Conservation (phyloP, 2,113 vertebrate genomes). For the Microcebus murinus region DNA sequence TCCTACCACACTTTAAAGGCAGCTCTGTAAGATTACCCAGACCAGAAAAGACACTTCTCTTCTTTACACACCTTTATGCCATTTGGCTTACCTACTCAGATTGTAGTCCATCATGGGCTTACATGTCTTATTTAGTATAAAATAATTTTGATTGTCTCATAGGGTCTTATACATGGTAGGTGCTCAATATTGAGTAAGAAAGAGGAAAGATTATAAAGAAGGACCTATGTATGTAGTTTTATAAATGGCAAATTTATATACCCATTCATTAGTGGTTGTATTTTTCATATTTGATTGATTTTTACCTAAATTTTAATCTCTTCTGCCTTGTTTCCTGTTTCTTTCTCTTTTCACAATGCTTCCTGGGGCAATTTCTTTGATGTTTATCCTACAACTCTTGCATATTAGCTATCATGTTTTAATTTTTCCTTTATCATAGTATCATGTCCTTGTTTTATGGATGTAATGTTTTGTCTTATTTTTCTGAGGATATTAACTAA, state of each 20-base stretch:
- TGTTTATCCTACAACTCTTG: neutral
- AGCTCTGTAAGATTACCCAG: neutral
- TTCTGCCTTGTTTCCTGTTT: neutral
- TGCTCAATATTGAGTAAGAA: neutral
- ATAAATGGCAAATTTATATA: neutral
- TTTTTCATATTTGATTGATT: constrained; percentile 18
- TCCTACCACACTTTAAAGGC: neutral
- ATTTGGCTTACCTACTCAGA: neutral
- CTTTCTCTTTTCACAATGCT: neutral
- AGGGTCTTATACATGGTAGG: neutral
- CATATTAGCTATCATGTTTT: neutral
- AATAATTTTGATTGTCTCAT: neutral
- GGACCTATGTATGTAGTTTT: neutral
- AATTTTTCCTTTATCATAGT: neutral
- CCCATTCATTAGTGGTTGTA: neutral
- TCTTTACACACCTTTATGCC: neutral
- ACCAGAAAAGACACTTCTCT: neutral
- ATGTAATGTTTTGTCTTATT: neutral
- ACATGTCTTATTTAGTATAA: neutral
- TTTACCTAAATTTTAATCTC: neutral
- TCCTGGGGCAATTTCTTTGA: neutral
- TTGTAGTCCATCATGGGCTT: neutral
- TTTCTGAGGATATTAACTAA: neutral
- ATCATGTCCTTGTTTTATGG: neutral
- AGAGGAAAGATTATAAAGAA: neutral